phyloP scores from a whole-genome alignment of 2,113 vertebrate species.

The Murina feae region DNA sequence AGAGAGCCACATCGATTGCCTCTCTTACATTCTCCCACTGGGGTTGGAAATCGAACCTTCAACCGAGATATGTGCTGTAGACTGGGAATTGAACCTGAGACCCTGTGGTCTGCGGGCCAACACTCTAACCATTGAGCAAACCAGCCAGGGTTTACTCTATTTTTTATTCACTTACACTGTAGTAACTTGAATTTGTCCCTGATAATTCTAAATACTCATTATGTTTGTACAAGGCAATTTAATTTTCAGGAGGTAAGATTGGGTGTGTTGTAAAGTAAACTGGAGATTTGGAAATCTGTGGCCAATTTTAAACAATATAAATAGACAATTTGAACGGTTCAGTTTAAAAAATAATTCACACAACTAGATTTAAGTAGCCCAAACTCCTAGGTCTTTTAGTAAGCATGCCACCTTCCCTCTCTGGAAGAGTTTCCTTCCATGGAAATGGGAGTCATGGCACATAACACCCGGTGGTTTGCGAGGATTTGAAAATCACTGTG shows the following conservation, averaged over 20 bases:
- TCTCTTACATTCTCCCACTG: too few species aligned
- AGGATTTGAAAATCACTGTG: not conserved
- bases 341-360: not conserved
- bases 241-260: not conserved
- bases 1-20: too few species aligned
- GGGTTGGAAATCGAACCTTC: too few species aligned
- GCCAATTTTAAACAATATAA: not conserved
- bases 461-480: not conserved
- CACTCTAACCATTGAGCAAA: too few species aligned
- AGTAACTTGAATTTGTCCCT: not conserved
- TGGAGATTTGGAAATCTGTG: not conserved
- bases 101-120: too few species aligned
- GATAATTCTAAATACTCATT: slow-evolving; percentile 2
- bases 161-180: not conserved
- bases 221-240: not conserved
- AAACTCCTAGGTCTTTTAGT: not conserved
- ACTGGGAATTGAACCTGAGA: too few species aligned
- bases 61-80: too few species aligned
- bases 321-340: not conserved
- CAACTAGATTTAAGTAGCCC: not conserved
- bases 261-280: not conserved
- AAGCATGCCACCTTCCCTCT: not conserved
- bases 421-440: not conserved
- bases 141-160: not conserved
- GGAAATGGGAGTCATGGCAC: not conserved